These are phyloP conservation scores for Armadillidium nasatum DNA, from an alignment of 1,140 invertebrate genomes.

Conservation along the genomic window DNA sequence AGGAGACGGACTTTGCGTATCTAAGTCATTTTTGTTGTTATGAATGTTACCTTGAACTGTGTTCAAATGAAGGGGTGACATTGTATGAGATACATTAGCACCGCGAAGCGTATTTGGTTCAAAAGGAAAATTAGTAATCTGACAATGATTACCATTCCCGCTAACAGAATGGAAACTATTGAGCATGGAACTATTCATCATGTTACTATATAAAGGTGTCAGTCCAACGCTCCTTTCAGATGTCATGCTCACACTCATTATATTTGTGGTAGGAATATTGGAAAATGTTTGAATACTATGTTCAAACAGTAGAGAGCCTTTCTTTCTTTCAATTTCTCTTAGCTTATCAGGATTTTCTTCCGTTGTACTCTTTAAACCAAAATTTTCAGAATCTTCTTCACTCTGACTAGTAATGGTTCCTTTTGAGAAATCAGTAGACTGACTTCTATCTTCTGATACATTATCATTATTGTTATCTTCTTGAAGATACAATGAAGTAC, in stretches of 20 bases:
- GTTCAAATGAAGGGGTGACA: slow-evolving; percentile 12
- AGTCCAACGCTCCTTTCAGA: slow-evolving; percentile 37
- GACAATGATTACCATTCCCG: slow-evolving; percentile 18
- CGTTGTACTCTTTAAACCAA: slow-evolving; percentile 20
- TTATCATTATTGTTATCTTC: slow-evolving; percentile 13
- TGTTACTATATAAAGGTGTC: slow-evolving; percentile 33
- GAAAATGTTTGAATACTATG: slow-evolving; percentile 40
- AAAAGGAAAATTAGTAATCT: too few relatives aligned
- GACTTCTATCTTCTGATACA: neutral
- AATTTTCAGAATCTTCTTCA: slow-evolving; percentile 30
- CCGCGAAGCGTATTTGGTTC: slow-evolving; percentile 32
- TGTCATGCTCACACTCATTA: slow-evolving; percentile 39
- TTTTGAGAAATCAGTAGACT: neutral
- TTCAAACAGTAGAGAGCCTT: slow-evolving; percentile 39
- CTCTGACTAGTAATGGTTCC: slow-evolving; percentile 19
- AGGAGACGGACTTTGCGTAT: slow-evolving; percentile 31
- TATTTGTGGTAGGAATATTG: slow-evolving; percentile 39
- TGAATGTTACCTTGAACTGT: neutral
- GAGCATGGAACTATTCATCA: slow-evolving; percentile 37
- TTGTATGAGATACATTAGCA: slow-evolving; percentile 27
- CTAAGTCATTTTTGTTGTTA: slow-evolving; percentile 13
- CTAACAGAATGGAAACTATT: slow-evolving; percentile 36
- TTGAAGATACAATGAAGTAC: slow-evolving; percentile 9
- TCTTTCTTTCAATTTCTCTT: slow-evolving; percentile 37
- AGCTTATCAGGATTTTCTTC: slow-evolving; percentile 34